A percentile compares a stretch with the other conserved stretches of the same genome.
phyloP scores from a whole-genome alignment of 2,888 invertebrate species.

The Leptopterna dolabrata region DNA sequence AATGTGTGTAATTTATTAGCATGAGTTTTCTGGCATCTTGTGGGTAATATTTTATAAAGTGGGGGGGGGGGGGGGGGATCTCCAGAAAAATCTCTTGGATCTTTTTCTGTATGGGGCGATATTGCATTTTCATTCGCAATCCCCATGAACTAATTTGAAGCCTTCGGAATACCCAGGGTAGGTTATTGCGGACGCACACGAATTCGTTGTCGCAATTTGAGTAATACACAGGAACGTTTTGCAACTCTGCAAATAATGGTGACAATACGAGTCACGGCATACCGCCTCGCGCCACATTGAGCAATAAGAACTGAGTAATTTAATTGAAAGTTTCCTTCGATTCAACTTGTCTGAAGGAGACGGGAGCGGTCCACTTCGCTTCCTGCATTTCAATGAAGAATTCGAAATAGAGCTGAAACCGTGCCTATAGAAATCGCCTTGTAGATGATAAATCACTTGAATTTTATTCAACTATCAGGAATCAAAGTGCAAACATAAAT shows the following conservation, averaged over 20 bases:
- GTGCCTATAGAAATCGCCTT: neutral
- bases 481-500: neutral
- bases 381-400: conserved; percentile 2
- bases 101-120: no score
- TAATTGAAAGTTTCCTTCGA: conserved; percentile 7
- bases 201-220: neutral
- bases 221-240: neutral
- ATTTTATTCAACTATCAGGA: neutral
- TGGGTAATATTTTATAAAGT: no score
- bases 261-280: neutral
- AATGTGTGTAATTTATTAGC: no score
- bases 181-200: neutral
- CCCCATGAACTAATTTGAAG: neutral
- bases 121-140: neutral
- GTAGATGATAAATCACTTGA: neutral
- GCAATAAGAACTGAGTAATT: conserved; percentile 7
- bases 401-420: neutral
- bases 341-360: neutral
- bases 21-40: no score
- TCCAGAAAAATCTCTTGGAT: no score
- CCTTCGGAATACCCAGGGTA: neutral
- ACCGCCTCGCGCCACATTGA: neutral
- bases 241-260: neutral
- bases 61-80: no score
- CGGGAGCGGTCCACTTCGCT: neutral